phyloP scores from a whole-genome alignment of 2,113 vertebrate species.

The Anser brachyrhynchus region DNA sequence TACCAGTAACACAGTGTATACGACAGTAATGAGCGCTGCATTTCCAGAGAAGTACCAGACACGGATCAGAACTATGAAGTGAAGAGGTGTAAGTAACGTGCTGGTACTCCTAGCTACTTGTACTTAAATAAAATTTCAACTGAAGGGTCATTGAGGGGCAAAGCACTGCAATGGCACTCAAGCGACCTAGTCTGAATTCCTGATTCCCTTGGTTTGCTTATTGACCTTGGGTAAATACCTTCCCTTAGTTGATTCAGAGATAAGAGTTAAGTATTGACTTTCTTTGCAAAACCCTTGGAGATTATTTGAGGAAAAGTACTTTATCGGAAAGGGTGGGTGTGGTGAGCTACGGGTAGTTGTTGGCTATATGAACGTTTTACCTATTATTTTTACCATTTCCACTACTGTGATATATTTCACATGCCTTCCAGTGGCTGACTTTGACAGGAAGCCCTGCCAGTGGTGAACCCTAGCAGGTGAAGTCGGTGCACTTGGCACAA shows the following conservation, averaged over 20 bases:
- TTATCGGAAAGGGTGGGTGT: neutral
- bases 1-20: slow-evolving; percentile 78
- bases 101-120: neutral
- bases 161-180: neutral
- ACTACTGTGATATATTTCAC: rapidly evolving
- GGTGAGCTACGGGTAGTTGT: neutral
- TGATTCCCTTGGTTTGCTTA: neutral
- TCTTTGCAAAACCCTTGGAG: neutral
- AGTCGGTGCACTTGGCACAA: neutral
- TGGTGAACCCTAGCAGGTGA: neutral
- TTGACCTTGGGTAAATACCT: neutral
- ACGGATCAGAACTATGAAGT: slow-evolving; percentile 27
- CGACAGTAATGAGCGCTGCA: slow-evolving; percentile 80
- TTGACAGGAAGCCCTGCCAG: neutral
- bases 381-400: neutral
- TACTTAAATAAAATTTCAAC: neutral
- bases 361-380: neutral
- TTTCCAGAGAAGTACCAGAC: slow-evolving; percentile 75
- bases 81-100: neutral
- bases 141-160: neutral
- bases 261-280: neutral
- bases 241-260: neutral
- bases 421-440: neutral
- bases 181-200: neutral
- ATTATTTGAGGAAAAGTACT: neutral